Conservation (phyloP, 2,113 vertebrate genomes). For the Tricholaema leucomelas region DNA sequence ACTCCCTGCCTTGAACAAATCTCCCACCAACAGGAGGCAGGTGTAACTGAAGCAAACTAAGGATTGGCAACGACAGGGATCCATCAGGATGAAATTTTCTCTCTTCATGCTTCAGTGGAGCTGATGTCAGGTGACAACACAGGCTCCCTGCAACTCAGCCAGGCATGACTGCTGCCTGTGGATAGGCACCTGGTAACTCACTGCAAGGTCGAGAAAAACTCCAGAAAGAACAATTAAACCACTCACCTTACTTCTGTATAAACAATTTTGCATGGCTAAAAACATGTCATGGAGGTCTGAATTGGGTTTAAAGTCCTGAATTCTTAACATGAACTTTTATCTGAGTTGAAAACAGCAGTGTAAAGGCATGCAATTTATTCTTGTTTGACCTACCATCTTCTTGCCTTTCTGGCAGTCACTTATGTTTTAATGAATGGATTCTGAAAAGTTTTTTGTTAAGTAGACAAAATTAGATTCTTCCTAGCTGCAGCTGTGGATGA, state of each 20-base stretch:
- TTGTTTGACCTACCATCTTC: not conserved
- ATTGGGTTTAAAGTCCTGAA: not conserved
- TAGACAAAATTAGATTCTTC: not conserved
- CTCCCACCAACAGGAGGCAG: not conserved
- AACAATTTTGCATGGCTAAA: not conserved
- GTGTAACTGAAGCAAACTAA: not conserved
- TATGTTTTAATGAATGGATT: not conserved
- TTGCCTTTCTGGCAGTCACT: not conserved
- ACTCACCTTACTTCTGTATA: not conserved
- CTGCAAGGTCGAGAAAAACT: not conserved
- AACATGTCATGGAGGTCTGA: not conserved
- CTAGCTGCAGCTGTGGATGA: not conserved
- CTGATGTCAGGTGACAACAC: not conserved
- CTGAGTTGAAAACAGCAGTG: not conserved
- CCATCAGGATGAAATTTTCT: not conserved
- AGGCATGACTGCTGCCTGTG: not conserved
- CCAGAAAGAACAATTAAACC: not conserved
- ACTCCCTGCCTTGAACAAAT: not conserved
- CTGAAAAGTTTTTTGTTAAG: not conserved
- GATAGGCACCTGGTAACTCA: not conserved
- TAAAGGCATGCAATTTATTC: not conserved
- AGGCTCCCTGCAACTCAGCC: not conserved
- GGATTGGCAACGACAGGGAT: not conserved
- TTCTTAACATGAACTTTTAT: not conserved
- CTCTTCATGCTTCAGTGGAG: not conserved